A percentile compares a stretch with the other conserved stretches of the same genome.
Conservation (phyloP, 1,140 invertebrate genomes). For the Penaeus chinensis region DNA sequence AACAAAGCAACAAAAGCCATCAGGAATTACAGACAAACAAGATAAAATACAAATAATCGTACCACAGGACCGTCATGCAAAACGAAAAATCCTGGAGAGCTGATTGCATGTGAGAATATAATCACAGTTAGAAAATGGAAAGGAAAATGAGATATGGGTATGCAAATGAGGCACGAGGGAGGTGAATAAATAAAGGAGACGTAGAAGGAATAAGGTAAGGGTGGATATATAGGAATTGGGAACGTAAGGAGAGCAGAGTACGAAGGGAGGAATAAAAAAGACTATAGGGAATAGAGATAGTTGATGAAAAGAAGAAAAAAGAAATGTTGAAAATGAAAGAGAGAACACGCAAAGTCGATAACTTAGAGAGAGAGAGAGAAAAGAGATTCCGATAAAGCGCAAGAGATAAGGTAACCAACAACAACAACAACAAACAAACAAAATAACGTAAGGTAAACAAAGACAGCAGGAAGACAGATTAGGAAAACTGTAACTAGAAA, state of each 20-base stretch:
- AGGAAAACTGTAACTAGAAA: no score
- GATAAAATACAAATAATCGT: no score
- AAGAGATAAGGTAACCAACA: neutral
- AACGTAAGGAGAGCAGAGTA: neutral
- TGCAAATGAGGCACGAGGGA: no score
- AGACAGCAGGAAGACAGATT: neutral
- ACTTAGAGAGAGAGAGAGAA: neutral
- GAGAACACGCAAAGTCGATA: neutral
- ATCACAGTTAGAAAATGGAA: no score
- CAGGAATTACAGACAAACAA: no score
- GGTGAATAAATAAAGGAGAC: neutral
- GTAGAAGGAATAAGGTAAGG: conserved; percentile 1
- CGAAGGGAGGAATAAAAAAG: no score
- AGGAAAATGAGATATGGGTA: no score
- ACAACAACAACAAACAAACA: neutral
- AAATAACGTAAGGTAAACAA: neutral
- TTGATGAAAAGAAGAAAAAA: neutral
- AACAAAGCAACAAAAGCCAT: no score
- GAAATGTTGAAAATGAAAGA: neutral
- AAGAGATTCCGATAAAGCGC: neutral
- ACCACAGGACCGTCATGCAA: no score
- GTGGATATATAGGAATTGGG: neutral
- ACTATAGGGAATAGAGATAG: no score
- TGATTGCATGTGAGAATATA: no score
- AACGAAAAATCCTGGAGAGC: no score